Evolutionary conservation across 2,888 invertebrate species (phyloP), one percentile per base, ranked within the genome.

Genomic region (Chrysolina haemoptera): DNA sequence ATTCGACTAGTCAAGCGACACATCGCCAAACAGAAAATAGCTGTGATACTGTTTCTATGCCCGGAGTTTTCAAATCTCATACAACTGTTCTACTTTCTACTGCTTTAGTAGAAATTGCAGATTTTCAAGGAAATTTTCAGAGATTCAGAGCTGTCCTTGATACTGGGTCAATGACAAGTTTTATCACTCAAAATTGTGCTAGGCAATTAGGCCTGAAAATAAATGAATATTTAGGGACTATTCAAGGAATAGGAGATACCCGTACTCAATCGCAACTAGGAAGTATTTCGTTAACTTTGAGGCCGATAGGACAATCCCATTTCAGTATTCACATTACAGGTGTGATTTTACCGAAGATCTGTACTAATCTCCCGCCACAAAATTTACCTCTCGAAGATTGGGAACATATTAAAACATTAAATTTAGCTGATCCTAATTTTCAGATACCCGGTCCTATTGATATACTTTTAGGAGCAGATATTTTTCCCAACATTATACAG

Each of bases 1-100:
- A 3, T 35, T 35, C 35, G 35, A 35, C 35, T 8, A 35, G 35
- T 35, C 35, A 35, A 35, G 35, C 35, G 35, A 35, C 35, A 35
- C 35, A 35, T 8, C 35, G 35, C 46, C 46, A 46, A 46, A 46
- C 14, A 14, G 43, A 43, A 43, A 43, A 43, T 43, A 43, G 43
- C 14, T 43, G 43, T 43, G 43, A 43, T 43, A 43, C 43, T 43
- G 46, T 46, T 46, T 46, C 46, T n/a, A 46, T 46, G 46, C 46
- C n/a, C 46, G 14, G 3, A 46, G 46, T 46, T 46, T 46, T 14
- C 46, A 46, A 14, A 46, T 46, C 46, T 46, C n/a, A 46, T 46
- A 46, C 9, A 46, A 46, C 46, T 46, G 46, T 46, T 4, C 46
- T 46, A 46, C 46, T 46, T 35, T 35, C 35, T 35, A 35, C 35